Base-by-base conservation (phyloP, 2,888 invertebrate genomes). In the Drosophila melanosoma region DNA sequence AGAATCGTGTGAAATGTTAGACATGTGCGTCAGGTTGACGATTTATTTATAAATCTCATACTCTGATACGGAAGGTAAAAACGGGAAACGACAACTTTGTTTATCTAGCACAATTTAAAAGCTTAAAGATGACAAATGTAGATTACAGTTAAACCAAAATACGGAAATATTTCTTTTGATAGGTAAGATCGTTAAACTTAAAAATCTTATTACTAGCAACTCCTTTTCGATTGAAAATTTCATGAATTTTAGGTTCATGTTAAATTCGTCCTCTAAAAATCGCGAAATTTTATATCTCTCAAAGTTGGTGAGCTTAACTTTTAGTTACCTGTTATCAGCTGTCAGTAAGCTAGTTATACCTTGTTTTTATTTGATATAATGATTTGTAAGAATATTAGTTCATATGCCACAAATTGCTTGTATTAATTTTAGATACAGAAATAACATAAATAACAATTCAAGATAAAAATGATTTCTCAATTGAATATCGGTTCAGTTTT, bases 1-100 rank as follows among this genome's bases (percentile, higher is more conserved):
- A 40, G 49, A 69, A 58, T 26, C 48, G 23, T 11, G 45, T 23
- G 35, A 52, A 52, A 23, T 20, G 2, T 23, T 17, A 10, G 45
- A 17, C 23, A 20, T 3, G 15, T 26, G 52, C 15, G 52, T 29
- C 7, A 4, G 48, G 42, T 3, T 8, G 5, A 51, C 42, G 23
- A 33, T 42, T 42, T 51, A 20, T 20, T 15, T 23, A 23, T 23
- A 15, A 15, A 23, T 45, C 15, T 3, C 1, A 10, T 20, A 23
- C 38, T 38, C 17, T 38, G 38, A 3, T 17, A 8, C 38, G 38
- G 38, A 8, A 38, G 7, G 3, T 23, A 8, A 15, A 20, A 20
- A 5, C n/a, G 10, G 40, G 40, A 40, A 45, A 3, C 20, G 20
- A 42, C 6, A 4, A n/a, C 36, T 7, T 36, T 36, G 6, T 17